Evolutionary conservation across 1,140 invertebrate species (phyloP).

Genomic region (Drosophila kikkawai): DNA sequence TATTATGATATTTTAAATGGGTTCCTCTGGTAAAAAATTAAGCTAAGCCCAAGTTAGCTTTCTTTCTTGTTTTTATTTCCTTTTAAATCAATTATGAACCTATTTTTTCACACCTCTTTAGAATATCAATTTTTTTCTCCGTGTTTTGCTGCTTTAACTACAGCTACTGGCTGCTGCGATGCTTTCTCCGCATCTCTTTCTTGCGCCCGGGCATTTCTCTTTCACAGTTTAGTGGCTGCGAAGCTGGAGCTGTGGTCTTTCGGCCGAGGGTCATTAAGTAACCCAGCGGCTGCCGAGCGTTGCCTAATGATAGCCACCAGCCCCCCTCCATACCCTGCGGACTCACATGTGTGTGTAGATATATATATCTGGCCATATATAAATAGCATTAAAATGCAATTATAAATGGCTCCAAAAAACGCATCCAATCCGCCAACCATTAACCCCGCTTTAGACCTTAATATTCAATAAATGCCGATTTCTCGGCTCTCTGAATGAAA

Average conservation of each 20-base stretch:
- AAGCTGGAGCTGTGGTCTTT: conserved; percentile 39
- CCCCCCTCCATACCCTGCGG: background rate
- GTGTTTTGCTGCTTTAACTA: background rate
- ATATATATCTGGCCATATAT: conserved; percentile 29
- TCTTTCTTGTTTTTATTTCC: background rate
- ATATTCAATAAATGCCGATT: conserved; percentile 66
- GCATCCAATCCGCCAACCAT: conserved; percentile 35
- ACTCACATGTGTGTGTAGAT: conserved; percentile 26
- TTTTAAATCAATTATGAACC: background rate
- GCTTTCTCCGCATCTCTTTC: conserved; percentile 79
- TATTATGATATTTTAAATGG: too few species aligned
- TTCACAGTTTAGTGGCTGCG: conserved; percentile 71
- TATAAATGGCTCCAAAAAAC: conserved; percentile 44
- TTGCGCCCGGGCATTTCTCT: conserved; percentile 61
- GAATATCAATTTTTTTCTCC: background rate
- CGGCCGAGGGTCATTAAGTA: conserved; percentile 77
- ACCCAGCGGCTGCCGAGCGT: conserved; percentile 34
- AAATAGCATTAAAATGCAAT: conserved; percentile 76
- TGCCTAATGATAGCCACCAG: conserved; percentile 52
- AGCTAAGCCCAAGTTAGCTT: too few species aligned
- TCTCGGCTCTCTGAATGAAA: conserved; percentile 49
- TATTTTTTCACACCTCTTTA: background rate
- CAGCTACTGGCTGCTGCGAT: conserved; percentile 19
- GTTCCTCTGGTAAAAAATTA: too few species aligned
- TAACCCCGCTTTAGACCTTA: conserved; percentile 34